Conservation (phyloP, 2,797 vertebrate species). For the Myotis daubentonii region DNA sequence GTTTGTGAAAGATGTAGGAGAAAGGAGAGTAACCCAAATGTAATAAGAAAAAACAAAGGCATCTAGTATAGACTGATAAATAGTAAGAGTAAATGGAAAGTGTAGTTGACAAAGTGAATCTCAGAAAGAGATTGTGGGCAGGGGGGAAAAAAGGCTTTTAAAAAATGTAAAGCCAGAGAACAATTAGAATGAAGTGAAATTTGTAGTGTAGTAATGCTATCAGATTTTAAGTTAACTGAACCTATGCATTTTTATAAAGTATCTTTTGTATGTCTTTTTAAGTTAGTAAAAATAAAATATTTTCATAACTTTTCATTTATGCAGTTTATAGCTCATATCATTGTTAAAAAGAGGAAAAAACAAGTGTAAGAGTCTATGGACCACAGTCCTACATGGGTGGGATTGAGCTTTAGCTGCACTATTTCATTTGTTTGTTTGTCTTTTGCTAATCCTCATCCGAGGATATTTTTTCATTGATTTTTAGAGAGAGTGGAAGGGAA, state of each 20-base stretch:
- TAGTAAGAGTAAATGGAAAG: not conserved
- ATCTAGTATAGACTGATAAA: not conserved
- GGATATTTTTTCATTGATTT: too few relatives aligned
- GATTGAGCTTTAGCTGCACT: not conserved
- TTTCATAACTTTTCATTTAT: constrained; percentile 35
- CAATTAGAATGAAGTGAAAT: constrained; percentile 35
- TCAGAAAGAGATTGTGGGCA: not conserved
- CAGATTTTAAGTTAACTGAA: constrained; percentile 12
- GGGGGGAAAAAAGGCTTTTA: not conserved
- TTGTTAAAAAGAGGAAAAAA: not conserved
- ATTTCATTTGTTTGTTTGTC: too few relatives aligned
- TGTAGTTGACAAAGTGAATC: not conserved
- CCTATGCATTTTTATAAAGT: not conserved
- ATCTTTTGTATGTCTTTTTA: constrained; percentile 46
- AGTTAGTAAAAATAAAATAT: constrained; percentile 48
- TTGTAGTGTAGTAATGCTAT: not conserved
- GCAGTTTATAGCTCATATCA: not conserved
- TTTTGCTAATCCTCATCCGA: too few relatives aligned
- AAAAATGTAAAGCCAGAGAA: not conserved
- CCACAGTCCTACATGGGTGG: not conserved
- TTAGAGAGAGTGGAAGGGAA: too few relatives aligned
- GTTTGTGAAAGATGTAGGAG: not conserved
- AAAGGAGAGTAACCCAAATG: not conserved
- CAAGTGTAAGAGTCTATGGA: not conserved
- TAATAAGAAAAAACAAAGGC: not conserved